Percentiles rank a stretch among this genome's conserved stretches.
Conservation (phyloP, 1,140 invertebrate genomes). For the Varroa destructor region DNA sequence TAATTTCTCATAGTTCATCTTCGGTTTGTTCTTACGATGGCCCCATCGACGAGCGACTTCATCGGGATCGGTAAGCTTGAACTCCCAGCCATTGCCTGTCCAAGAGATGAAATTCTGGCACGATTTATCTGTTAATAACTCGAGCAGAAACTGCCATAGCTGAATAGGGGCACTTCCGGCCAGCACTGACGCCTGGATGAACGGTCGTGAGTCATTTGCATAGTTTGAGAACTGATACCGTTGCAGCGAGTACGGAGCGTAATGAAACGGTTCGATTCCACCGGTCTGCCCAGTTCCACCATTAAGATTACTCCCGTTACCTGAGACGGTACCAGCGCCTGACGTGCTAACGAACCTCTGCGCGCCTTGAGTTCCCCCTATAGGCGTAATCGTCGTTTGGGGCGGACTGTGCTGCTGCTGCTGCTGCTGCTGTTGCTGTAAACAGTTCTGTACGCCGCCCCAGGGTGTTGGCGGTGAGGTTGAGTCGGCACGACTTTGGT, state of each 20-base stretch:
- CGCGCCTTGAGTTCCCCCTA: too few species aligned
- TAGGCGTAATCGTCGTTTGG: neutral
- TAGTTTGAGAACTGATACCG: slow-evolving; percentile 8
- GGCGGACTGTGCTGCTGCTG: neutral
- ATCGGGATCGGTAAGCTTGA: slow-evolving; percentile 94
- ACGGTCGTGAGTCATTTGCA: slow-evolving; percentile 53
- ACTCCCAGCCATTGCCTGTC: slow-evolving; percentile 98
- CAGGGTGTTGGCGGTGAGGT: neutral
- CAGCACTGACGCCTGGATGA: slow-evolving; percentile 57
- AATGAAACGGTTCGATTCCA: neutral
- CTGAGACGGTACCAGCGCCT: too few species aligned
- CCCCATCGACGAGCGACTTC: slow-evolving; percentile 94
- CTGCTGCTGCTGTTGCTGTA: neutral
- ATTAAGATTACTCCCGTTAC: too few species aligned
- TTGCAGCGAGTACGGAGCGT: slow-evolving; percentile 1
- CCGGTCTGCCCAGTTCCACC: too few species aligned
- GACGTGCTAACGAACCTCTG: too few species aligned
- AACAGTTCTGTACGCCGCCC: neutral
- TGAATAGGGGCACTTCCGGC: slow-evolving; percentile 77
- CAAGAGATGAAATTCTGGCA: slow-evolving; percentile 93
- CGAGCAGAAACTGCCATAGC: slow-evolving; percentile 92
- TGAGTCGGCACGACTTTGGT: neutral
- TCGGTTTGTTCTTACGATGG: slow-evolving; percentile 92
- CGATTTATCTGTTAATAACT: slow-evolving; percentile 85
- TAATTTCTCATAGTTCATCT: slow-evolving; percentile 98